Evolutionary conservation across 2,113 vertebrate genomes (phyloP).

Genomic region (Passerina amoena): DNA sequence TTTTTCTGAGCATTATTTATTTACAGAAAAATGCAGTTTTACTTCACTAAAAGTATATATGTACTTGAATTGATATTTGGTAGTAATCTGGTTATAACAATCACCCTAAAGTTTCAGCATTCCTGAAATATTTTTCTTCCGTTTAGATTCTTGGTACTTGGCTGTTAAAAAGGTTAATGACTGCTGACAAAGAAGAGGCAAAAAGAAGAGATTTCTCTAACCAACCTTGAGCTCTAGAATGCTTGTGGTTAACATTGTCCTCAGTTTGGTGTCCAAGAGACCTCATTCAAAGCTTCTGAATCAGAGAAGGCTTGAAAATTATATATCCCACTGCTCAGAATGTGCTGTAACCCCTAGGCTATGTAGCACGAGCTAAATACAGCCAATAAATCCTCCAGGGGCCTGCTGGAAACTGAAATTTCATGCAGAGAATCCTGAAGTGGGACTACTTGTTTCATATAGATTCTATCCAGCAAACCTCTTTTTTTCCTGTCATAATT

Average conservation of each 20-base stretch:
- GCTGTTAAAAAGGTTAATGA: not conserved
- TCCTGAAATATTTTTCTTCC: not conserved
- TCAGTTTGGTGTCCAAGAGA: not conserved
- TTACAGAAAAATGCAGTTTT: not conserved
- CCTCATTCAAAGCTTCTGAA: not conserved
- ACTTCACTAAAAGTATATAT: not conserved
- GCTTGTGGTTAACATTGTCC: not conserved
- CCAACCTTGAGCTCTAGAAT: not conserved
- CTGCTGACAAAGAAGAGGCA: not conserved
- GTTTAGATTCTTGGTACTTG: not conserved
- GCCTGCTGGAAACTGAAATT: not conserved
- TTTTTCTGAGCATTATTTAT: not conserved
- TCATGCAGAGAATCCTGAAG: not conserved
- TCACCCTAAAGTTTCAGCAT: not conserved
- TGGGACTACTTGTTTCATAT: not conserved
- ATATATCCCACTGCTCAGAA: not conserved
- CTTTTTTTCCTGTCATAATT: not conserved
- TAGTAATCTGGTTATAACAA: not conserved
- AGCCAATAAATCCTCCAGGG: not conserved
- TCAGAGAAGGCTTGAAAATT: not conserved
- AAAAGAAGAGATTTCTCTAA: not conserved
- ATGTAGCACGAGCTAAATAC: not conserved
- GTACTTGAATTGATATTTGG: not conserved
- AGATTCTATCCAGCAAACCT: not conserved
- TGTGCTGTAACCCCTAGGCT: not conserved